Evolutionary conservation across 2,113 vertebrate species (phyloP), one percentile per base, ranked within the genome.

Genomic region (Coturnix japonica): DNA sequence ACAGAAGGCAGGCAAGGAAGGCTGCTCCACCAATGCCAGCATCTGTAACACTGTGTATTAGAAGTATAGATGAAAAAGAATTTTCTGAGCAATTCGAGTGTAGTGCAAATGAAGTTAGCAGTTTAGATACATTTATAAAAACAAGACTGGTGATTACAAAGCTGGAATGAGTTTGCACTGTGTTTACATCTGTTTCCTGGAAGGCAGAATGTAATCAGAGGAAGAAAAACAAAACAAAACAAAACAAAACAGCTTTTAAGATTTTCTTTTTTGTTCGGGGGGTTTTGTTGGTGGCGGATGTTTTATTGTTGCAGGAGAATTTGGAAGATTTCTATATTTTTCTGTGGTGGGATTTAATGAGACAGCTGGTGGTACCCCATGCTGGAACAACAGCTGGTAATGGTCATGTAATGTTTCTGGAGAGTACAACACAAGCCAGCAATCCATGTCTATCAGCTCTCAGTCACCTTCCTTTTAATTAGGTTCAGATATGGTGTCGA

Each of bases 351-450:
- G 95, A 96, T 91, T 70, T 75, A 90, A 92, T 54, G 43, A 94
- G 94, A 95, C 87, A 93, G 88, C 88, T 93, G 49, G 53, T 53
- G 12, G 79, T 87, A 76, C 57, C 91, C 71, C 82, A 39, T 53
- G 23, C 80, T 8, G 60, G 70, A 87, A 60, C 64, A 87, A 89
- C 91, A 97, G 91, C 95, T 97, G 95, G 89, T 78, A 93, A 95
- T 66, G 80, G 91, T 94, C 95, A 82, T 65, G 64, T 47, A 63
- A 28, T 51, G 60, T 77, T 96, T 95, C 90, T 90, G 41, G 44
- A 78, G 3, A 28, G 56, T 65, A 81, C 53, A 84, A 96, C n/a
- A 60, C 51, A 95, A 95, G 72, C 53, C 88, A 91, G 56, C 65
- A 90, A 89, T 91, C 71, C 87, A 49, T 91, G 73, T 77, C 78